Evolutionary conservation across 2,888 invertebrate genomes (phyloP).

Genomic region (Vesta saturnalis): DNA sequence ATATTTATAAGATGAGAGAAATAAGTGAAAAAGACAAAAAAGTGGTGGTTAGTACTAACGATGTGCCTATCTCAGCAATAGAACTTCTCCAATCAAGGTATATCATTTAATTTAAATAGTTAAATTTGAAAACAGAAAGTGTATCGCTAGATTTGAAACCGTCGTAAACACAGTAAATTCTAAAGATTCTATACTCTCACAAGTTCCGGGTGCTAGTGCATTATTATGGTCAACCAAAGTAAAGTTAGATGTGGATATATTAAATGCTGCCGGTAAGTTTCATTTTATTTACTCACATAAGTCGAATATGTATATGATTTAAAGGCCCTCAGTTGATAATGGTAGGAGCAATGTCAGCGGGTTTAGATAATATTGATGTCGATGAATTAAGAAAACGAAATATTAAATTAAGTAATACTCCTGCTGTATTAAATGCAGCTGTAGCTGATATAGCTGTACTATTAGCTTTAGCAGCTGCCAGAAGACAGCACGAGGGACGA

Average conservation of each 20-base stretch:
- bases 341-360: conserved; percentile 86
- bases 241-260: conserved; percentile 61
- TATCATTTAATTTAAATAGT: neutral
- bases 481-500: conserved; percentile 81
- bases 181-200: conserved; percentile 50
- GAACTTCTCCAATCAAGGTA: neutral
- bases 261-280: conserved; percentile 58
- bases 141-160: conserved; percentile 50
- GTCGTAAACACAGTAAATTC: conserved; percentile 46
- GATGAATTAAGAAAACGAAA: conserved; percentile 74
- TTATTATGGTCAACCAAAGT: conserved; percentile 69
- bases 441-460: conserved; percentile 87
- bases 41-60: neutral
- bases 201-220: conserved; percentile 69
- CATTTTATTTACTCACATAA: too few relatives aligned
- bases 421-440: conserved; percentile 76
- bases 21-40: neutral
- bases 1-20: too few relatives aligned
- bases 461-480: conserved; percentile 77
- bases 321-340: conserved; percentile 79
- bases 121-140: too few relatives aligned
- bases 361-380: conserved; percentile 84
- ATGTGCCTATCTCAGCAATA: neutral
- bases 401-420: conserved; percentile 84
- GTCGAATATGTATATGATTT: too few relatives aligned